Conservation (phyloP, 2,888 invertebrate genomes). For the Chaitophorus viminalis region DNA sequence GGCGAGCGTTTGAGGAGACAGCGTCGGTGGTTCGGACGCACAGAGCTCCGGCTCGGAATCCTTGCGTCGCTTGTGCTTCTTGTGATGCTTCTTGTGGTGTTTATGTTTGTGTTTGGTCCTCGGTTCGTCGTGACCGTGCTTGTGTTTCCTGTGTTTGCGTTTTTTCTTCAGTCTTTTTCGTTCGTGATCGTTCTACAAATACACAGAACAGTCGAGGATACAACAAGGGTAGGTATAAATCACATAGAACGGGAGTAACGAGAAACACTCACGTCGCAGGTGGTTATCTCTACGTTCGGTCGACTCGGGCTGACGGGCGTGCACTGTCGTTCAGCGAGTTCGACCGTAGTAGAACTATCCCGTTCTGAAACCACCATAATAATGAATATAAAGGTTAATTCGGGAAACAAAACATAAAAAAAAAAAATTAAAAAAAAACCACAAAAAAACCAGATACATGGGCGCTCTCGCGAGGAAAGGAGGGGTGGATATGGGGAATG, state of each 20-base stretch:
- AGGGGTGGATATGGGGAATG: no score
- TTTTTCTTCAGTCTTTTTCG: conserved; percentile 63
- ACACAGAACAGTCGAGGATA: not conserved
- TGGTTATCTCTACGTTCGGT: conserved; percentile 46
- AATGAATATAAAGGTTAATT: no score
- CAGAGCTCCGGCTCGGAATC: not conserved
- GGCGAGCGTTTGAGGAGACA: conserved; percentile 16
- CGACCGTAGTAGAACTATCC: conserved; percentile 59
- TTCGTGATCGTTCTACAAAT: conserved; percentile 47
- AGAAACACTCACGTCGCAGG: conserved; percentile 58
- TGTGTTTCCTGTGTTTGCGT: conserved; percentile 61
- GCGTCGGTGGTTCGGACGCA: conserved; percentile 20
- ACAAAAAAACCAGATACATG: not conserved
- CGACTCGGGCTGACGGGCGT: conserved; percentile 55
- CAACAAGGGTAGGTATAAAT: not conserved
- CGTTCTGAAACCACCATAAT: conserved; percentile 53
- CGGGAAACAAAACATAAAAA: conserved; percentile 4
- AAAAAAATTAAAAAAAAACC: no score
- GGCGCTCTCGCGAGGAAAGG: no score
- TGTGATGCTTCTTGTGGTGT: conserved; percentile 78
- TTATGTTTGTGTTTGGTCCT: conserved; percentile 65
- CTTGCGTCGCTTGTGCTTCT: conserved; percentile 64
- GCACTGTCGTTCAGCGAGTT: conserved; percentile 50
- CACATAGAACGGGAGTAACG: no score
- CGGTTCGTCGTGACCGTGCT: conserved; percentile 51